Evolutionary conservation across 2,797 vertebrate species (phyloP).

Genomic region (Morus bassanus): DNA sequence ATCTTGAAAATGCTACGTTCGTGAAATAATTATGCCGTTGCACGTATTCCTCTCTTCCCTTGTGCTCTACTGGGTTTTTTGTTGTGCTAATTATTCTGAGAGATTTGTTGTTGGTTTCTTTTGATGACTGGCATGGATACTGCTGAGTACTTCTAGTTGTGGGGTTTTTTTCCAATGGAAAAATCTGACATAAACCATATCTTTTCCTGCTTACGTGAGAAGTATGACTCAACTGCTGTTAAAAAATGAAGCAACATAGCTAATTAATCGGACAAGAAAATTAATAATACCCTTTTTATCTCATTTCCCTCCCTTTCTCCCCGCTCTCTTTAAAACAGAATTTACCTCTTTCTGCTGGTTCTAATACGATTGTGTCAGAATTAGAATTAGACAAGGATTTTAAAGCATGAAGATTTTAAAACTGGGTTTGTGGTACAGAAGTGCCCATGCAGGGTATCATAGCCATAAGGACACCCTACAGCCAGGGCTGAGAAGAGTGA

Average conservation of each 20-base stretch:
- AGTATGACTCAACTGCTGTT: not conserved
- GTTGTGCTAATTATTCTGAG: slow-evolving; percentile 9
- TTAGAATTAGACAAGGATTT: not conserved
- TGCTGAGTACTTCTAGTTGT: not conserved
- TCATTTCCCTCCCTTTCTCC: not conserved
- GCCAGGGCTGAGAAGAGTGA: not conserved
- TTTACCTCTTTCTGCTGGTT: not conserved
- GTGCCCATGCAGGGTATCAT: accelerated
- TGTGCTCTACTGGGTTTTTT: not conserved
- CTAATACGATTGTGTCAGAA: not conserved
- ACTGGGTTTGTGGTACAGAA: not conserved
- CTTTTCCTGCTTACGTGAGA: not conserved
- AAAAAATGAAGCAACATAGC: not conserved
- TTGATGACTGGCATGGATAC: not conserved
- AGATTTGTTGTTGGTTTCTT: slow-evolving; percentile 39
- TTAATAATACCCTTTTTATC: not conserved
- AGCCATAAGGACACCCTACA: not conserved
- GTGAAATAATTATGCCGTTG: not conserved
- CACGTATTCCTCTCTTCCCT: not conserved
- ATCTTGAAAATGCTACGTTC: not conserved
- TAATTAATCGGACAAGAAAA: slow-evolving; percentile 4
- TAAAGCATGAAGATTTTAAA: not conserved
- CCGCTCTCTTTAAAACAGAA: not conserved
- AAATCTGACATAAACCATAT: not conserved
- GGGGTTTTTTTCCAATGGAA: not conserved